These are phyloP conservation scores for Sympetrum striolatum DNA, from an alignment of 2,888 invertebrate genomes.

Conservation along the genomic window DNA sequence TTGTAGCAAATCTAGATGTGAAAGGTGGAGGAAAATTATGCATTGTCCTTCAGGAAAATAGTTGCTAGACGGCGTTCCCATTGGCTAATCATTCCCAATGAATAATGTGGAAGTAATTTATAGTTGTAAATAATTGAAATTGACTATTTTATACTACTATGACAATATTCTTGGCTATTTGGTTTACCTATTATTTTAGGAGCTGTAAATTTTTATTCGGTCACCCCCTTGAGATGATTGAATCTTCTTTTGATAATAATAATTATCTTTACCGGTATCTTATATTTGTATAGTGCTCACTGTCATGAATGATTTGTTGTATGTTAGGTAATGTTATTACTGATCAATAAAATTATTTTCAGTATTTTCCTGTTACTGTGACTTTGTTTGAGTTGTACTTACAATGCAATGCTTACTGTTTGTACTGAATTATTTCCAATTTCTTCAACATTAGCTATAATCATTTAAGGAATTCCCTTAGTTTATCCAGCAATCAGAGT, in stretches of 20 bases:
- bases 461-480: no score
- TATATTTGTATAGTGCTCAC: not conserved
- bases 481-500: no score
- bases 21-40: not conserved
- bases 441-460: no score
- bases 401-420: no score
- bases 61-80: not conserved
- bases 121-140: constrained; percentile 8
- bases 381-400: no score
- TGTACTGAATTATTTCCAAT: no score
- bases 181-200: not conserved
- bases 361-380: not conserved
- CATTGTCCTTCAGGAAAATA: not conserved
- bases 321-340: not conserved
- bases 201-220: not conserved
- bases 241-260: not conserved
- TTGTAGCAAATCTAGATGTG: not conserved
- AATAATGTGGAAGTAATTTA: constrained; percentile 7
- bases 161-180: not conserved
- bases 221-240: not conserved
- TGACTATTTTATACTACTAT: not conserved
- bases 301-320: not conserved
- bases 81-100: not conserved
- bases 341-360: not conserved
- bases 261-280: not conserved